Conservation (phyloP, 2,888 invertebrate species). For the Cecidostiba fungosa region DNA sequence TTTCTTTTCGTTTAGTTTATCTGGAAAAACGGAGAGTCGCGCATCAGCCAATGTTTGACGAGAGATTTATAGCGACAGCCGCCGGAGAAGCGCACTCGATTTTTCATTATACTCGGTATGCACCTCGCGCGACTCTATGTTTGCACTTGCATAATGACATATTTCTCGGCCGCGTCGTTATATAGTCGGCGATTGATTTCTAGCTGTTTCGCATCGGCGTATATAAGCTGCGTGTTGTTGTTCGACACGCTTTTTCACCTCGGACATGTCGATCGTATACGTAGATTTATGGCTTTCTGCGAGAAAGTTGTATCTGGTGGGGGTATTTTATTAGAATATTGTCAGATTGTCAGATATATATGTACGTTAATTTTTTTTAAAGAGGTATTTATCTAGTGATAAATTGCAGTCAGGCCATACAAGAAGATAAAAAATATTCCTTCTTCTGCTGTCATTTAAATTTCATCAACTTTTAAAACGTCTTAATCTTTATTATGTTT, state of each 20-base stretch:
- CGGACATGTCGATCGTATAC: neutral
- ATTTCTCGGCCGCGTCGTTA: neutral
- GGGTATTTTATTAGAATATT: too few species aligned
- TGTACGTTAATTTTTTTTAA: too few species aligned
- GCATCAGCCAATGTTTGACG: neutral
- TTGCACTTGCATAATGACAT: slow-evolving; percentile 41
- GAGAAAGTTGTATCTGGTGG: neutral
- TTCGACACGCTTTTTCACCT: slow-evolving; percentile 19
- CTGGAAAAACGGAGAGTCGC: neutral
- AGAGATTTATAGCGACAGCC: slow-evolving; percentile 37
- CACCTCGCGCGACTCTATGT: neutral
- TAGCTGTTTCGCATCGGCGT: neutral
- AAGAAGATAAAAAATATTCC: too few species aligned
- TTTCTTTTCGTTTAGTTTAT: neutral
- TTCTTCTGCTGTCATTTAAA: too few species aligned
- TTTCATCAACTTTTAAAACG: too few species aligned
- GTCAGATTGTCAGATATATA: too few species aligned
- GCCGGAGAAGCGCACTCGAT: neutral
- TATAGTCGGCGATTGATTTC: slow-evolving; percentile 42
- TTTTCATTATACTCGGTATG: slow-evolving; percentile 2
- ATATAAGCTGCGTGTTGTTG: neutral
- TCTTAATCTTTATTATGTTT: too few species aligned
- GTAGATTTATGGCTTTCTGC: neutral
- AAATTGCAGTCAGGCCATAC: too few species aligned
- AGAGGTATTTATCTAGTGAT: too few species aligned